A percentile compares a stretch with the other conserved stretches of the same genome.
Evolutionary conservation across 2,113 vertebrate genomes (phyloP).

Genomic region (Limanda limanda): DNA sequence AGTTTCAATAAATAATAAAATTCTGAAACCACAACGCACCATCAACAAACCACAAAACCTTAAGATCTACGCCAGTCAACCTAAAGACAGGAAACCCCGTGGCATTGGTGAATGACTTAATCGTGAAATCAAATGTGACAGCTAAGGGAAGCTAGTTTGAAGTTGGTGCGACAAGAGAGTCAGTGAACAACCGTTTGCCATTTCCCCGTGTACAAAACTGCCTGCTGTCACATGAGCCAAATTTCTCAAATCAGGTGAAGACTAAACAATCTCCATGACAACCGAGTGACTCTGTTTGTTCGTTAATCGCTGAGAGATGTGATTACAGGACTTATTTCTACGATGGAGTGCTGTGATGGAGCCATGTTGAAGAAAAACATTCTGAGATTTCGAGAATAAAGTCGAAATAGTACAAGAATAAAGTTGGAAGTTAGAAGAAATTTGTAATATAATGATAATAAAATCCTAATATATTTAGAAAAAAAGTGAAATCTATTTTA

Average conservation of each 20-base stretch:
- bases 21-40: too few relatives aligned
- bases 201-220: background rate
- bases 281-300: background rate
- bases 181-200: background rate
- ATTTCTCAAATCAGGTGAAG: background rate
- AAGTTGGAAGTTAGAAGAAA: too few relatives aligned
- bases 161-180: background rate
- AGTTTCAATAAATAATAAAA: background rate
- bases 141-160: background rate
- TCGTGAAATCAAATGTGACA: background rate
- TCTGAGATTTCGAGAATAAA: too few relatives aligned
- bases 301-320: background rate
- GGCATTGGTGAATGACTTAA: too few relatives aligned
- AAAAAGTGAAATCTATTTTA: background rate
- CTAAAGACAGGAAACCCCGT: background rate
- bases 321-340: too few relatives aligned
- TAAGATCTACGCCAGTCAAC: background rate
- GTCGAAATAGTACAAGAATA: too few relatives aligned
- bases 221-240: background rate
- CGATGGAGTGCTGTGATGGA: too few relatives aligned
- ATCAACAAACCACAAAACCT: background rate
- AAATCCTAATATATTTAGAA: background rate
- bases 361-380: too few relatives aligned
- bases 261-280: background rate
- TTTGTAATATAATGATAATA: background rate